These are phyloP conservation scores for Oncorhynchus kisutch DNA, from an alignment of 2,113 vertebrate genomes.

Conservation along the genomic window DNA sequence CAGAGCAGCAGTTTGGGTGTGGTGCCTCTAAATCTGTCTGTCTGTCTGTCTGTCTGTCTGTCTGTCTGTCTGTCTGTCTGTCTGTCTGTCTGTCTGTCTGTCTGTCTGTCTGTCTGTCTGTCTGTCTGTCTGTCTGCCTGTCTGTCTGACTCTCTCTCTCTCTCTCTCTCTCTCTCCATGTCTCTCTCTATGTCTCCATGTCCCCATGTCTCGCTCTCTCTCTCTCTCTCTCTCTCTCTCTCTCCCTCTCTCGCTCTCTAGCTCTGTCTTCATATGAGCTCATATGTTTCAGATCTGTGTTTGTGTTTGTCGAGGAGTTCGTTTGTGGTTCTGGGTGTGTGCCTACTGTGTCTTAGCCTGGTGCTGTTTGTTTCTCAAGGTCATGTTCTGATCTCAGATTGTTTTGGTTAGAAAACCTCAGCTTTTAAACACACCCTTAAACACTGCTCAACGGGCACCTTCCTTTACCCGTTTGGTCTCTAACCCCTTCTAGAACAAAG, in stretches of 20 bases:
- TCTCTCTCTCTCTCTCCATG: too few relatives aligned
- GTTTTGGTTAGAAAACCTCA: constrained; percentile 58
- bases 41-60: constrained; percentile 42
- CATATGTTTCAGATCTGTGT: constrained; percentile 70
- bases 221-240: too few relatives aligned
- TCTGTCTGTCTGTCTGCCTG: too few relatives aligned
- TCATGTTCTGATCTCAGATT: constrained; percentile 68
- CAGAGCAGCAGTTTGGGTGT: constrained; percentile 60
- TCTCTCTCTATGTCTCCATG: constrained; percentile 38
- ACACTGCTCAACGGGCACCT: constrained; percentile 69
- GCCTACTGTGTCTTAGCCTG: constrained; percentile 23
- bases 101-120: constrained; percentile 25
- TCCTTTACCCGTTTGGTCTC: constrained; percentile 23
- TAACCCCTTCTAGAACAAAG: neutral
- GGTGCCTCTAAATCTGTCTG: constrained; percentile 64
- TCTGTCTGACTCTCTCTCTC: constrained; percentile 1
- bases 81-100: constrained; percentile 46
- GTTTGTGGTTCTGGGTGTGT: constrained; percentile 79
- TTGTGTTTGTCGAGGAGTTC: constrained; percentile 59
- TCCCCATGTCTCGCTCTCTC: too few relatives aligned
- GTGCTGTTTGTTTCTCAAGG: constrained; percentile 56
- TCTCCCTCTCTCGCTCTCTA: too few relatives aligned
- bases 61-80: too few relatives aligned
- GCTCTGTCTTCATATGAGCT: constrained; percentile 54
- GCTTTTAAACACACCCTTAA: constrained; percentile 9